A percentile compares a stretch with the other conserved stretches of the same genome.
phyloP scores from a whole-genome alignment of 2,113 vertebrate species.

The western clawed frog (Xenopus tropicalis) region UCB_Xtro_10.0 CM004444.2:135641501-135642000 shows the following conservation, averaged over 20 bases:
- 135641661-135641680: conserved; percentile 28
- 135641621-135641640: not conserved
- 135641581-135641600: conserved; percentile 22
- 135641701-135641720: conserved; percentile 21
- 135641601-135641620: not conserved
- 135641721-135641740: conserved; percentile 35
- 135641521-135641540: not conserved
- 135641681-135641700: conserved; percentile 13
- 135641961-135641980: no score
- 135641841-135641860: not conserved
- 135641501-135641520: conserved; percentile 4
- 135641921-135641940: no score
- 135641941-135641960: no score
- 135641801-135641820: conserved; percentile 1
- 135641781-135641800: conserved; percentile 2
- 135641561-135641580: conserved; percentile 8
- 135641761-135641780: conserved; percentile 12
- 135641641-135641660: not conserved
- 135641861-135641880: not conserved
- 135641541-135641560: conserved; percentile 20
- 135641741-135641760: conserved; percentile 26
- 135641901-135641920: no score
- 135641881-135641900: not conserved
- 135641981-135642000: no score
- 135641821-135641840: not conserved